Conservation (phyloP, 2,113 vertebrate genomes). For the Cololabis saira region DNA sequence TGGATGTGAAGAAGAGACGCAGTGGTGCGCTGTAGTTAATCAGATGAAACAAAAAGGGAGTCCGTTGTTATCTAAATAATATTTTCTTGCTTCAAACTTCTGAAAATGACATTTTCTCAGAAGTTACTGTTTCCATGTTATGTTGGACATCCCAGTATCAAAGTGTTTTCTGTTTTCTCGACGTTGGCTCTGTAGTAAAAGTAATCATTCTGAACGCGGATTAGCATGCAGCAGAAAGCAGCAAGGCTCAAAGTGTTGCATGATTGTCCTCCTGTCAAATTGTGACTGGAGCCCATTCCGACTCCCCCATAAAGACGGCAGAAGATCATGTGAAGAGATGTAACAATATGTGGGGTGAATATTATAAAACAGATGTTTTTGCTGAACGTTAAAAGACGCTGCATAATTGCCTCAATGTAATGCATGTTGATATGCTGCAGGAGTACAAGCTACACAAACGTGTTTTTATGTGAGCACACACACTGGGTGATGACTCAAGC, state of each 20-base stretch:
- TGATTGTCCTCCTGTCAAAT: background rate
- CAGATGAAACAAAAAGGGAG: constrained; percentile 25
- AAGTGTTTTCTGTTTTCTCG: no score
- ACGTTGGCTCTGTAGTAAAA: no score
- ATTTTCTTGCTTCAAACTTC: background rate
- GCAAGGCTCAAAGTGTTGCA: background rate
- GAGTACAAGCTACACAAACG: no score
- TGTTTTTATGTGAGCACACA: no score
- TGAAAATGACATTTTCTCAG: background rate
- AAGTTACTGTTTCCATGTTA: background rate
- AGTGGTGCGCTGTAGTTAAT: constrained; percentile 89
- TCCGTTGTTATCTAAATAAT: constrained; percentile 9
- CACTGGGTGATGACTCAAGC: no score
- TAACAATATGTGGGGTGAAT: background rate
- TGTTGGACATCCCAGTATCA: background rate
- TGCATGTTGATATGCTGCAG: no score
- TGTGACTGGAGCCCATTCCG: background rate
- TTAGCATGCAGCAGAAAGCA: background rate
- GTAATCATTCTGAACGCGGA: no score
- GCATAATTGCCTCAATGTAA: no score
- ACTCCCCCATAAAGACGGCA: background rate
- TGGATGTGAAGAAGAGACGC: constrained; percentile 17
- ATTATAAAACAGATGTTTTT: background rate
- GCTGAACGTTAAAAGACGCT: background rate
- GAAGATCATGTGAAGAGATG: background rate